phyloP scores from a whole-genome alignment of 2,113 vertebrate genomes.

The Paramisgurnus dabryanus region DNA sequence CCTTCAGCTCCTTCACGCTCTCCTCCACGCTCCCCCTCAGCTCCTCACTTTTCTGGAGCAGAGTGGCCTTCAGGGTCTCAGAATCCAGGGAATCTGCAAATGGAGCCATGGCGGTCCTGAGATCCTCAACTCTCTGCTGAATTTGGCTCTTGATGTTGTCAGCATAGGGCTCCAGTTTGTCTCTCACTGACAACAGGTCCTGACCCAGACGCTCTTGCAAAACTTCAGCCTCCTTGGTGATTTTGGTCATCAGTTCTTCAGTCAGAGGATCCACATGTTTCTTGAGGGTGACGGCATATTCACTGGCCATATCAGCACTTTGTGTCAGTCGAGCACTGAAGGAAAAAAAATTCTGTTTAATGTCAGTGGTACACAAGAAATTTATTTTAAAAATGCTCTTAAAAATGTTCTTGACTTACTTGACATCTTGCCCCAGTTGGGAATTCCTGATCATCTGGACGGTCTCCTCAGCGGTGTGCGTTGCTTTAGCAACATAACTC shows the following conservation, averaged over 20 bases:
- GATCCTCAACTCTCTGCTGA: slow-evolving; percentile 76
- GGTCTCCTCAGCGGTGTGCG: slow-evolving; percentile 72
- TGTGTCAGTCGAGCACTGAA: slow-evolving; percentile 50
- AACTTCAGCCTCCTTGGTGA: slow-evolving; percentile 60
- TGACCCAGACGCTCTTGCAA: slow-evolving; percentile 59
- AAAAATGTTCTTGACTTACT: slow-evolving; percentile 59
- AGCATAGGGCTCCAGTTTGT: slow-evolving; percentile 57
- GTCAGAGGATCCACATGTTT: slow-evolving; percentile 51
- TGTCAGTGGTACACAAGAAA: background rate
- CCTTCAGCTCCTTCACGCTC: slow-evolving; percentile 54
- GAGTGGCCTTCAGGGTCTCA: slow-evolving; percentile 52
- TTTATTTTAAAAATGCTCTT: background rate
- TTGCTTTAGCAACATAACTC: slow-evolving; percentile 74
- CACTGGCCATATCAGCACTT: slow-evolving; percentile 42
- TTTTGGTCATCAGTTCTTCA: slow-evolving; percentile 46
- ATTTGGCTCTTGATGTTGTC: slow-evolving; percentile 69
- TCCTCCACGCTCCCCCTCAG: slow-evolving; percentile 55
- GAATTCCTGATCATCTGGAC: slow-evolving; percentile 71
- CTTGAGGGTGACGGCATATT: slow-evolving; percentile 49
- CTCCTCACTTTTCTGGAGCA: slow-evolving; percentile 59
- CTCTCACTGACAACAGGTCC: slow-evolving; percentile 50
- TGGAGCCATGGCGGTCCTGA: slow-evolving; percentile 65
- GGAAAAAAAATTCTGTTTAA: background rate
- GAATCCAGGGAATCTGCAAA: slow-evolving; percentile 59
- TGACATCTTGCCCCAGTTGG: slow-evolving; percentile 72